A percentile compares a stretch with the other conserved stretches of the same genome.
Conservation (phyloP, 1,140 invertebrate genomes). For the Palaemon carinicauda region DNA sequence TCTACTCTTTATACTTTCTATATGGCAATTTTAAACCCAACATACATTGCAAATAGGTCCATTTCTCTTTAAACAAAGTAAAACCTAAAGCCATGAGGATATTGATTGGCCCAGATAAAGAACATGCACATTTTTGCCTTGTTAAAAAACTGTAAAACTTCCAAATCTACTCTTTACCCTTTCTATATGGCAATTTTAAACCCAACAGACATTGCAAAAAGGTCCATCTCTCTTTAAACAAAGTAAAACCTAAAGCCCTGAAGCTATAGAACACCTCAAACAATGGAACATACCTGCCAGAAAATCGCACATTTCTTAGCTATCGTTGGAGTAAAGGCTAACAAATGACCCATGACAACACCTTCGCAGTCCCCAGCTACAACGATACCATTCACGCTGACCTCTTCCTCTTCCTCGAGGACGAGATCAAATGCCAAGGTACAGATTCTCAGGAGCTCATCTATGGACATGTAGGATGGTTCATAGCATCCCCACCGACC, state of each 20-base stretch:
- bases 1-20: no score
- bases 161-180: no score
- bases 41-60: no score
- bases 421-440: constrained; percentile 51
- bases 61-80: no score
- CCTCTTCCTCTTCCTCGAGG: constrained; percentile 60
- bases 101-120: not conserved
- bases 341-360: constrained; percentile 61
- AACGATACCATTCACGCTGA: constrained; percentile 62
- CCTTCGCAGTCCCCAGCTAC: constrained; percentile 62
- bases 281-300: constrained; percentile 31
- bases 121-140: no score
- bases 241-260: not conserved
- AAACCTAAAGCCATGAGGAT: not conserved
- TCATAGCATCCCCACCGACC: constrained; percentile 58
- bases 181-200: no score
- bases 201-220: no score
- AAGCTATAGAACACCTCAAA: not conserved
- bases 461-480: constrained; percentile 61
- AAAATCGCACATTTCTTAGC: constrained; percentile 61
- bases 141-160: no score
- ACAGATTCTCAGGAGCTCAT: constrained; percentile 40
- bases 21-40: no score
- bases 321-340: constrained; percentile 62
- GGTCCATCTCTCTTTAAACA: no score